A percentile compares a stretch with the other conserved stretches of the same genome.
phyloP scores from a whole-genome alignment of 2,113 vertebrate genomes.

The Macrotis lagotis region DNA sequence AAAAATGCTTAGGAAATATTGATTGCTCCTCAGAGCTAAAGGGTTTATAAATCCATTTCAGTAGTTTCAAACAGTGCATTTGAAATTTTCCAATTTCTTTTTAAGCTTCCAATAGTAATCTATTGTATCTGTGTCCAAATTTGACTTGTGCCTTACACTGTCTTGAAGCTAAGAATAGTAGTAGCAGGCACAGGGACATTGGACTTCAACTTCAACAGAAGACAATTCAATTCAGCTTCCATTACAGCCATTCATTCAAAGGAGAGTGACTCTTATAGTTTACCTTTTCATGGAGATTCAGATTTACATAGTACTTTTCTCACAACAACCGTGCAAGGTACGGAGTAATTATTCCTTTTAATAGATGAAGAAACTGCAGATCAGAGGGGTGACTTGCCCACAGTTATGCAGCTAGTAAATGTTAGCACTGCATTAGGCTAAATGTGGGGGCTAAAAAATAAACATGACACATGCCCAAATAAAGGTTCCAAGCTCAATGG shows the following conservation, averaged over 20 bases:
- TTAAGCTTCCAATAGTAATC: background rate
- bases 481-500: background rate
- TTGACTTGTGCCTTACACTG: background rate
- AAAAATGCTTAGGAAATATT: background rate
- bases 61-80: background rate
- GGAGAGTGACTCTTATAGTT: background rate
- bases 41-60: background rate
- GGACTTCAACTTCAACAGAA: background rate
- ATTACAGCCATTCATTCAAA: background rate
- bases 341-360: background rate
- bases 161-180: background rate
- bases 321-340: background rate
- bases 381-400: background rate
- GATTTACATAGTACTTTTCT: background rate
- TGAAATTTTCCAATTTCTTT: background rate
- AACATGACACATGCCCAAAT: background rate
- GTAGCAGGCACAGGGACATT: background rate
- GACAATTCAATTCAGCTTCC: background rate
- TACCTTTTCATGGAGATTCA: background rate
- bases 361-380: background rate
- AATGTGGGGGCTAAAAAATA: background rate
- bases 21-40: background rate
- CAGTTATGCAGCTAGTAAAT: background rate
- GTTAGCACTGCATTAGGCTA: background rate
- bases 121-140: background rate